Percentiles rank a stretch among this genome's conserved stretches.
These are phyloP conservation scores for Conops quadrifasciatus DNA, from an alignment of 2,888 invertebrate genomes.

Conservation along the genomic window DNA sequence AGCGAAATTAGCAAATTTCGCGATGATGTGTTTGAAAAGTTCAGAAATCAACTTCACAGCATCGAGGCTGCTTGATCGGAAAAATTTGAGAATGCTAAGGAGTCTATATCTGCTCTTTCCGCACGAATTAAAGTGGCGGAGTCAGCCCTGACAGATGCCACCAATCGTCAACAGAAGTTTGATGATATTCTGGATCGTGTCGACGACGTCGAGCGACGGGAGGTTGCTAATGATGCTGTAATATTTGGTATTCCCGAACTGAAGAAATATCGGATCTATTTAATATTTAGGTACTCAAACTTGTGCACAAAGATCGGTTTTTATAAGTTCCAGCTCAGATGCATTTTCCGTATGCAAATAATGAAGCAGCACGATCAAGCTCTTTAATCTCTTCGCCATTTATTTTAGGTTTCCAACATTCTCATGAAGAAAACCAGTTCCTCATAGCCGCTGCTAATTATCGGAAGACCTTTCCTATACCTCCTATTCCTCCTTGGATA, in stretches of 20 bases:
- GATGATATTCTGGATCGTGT: not conserved
- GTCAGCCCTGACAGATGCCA: not conserved
- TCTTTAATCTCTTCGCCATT: too few relatives aligned
- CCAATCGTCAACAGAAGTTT: not conserved
- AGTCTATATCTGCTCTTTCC: not conserved
- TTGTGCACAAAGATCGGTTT: constrained; percentile 10
- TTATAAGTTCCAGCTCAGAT: not conserved
- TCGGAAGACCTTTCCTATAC: too few relatives aligned
- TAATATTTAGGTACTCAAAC: not conserved
- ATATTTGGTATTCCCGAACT: constrained; percentile 4
- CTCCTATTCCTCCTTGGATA: too few relatives aligned
- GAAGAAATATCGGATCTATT: not conserved
- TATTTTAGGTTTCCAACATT: too few relatives aligned
- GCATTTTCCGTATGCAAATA: too few relatives aligned
- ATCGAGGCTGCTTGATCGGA: too few relatives aligned
- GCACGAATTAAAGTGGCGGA: not conserved
- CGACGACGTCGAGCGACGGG: not conserved
- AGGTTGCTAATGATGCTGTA: too few relatives aligned
- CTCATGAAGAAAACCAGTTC: too few relatives aligned
- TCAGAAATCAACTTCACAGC: not conserved
- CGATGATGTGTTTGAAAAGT: not conserved
- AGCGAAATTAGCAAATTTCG: constrained; percentile 2
- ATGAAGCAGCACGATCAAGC: too few relatives aligned
- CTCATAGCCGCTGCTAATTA: too few relatives aligned
- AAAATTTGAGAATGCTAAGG: constrained; percentile 1